These are phyloP conservation scores for Clarias macrocephalus DNA, from an alignment of 2,113 vertebrate species.

Conservation along the genomic window DNA sequence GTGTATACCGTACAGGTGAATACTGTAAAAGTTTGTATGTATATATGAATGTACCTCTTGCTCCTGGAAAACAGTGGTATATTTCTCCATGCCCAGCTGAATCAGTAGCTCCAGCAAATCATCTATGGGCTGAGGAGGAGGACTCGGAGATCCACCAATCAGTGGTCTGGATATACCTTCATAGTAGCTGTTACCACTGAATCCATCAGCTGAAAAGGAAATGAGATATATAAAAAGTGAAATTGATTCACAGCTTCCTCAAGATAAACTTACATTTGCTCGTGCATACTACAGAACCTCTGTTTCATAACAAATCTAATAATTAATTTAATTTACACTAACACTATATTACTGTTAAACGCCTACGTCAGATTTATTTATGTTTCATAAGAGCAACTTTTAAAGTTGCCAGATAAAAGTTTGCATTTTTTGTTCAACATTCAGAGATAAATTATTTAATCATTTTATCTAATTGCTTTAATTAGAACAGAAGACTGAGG, in stretches of 20 bases:
- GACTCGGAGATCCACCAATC: conserved; percentile 66
- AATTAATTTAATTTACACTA: background rate
- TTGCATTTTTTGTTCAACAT: background rate
- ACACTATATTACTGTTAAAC: background rate
- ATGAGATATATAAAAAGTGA: background rate
- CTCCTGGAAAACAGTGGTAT: conserved; percentile 74
- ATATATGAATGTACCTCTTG: conserved; percentile 69
- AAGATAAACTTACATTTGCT: background rate
- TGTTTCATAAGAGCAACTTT: background rate
- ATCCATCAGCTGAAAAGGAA: conserved; percentile 62
- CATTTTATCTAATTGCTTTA: too few relatives aligned
- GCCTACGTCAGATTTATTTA: background rate
- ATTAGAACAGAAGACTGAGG: background rate
- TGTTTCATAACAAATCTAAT: background rate
- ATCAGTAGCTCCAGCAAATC: conserved; percentile 72
- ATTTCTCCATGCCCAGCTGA: conserved; percentile 76
- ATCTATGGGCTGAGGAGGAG: conserved; percentile 58
- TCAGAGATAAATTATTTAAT: background rate
- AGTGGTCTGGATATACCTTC: conserved; percentile 62
- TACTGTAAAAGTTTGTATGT: background rate
- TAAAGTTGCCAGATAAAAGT: background rate
- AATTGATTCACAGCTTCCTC: background rate
- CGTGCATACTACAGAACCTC: too few relatives aligned
- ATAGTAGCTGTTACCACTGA: conserved; percentile 61
- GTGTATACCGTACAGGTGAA: background rate